These are phyloP conservation scores for Phytoseiulus persimilis DNA, from an alignment of 2,888 invertebrate species.

Conservation along the genomic window DNA sequence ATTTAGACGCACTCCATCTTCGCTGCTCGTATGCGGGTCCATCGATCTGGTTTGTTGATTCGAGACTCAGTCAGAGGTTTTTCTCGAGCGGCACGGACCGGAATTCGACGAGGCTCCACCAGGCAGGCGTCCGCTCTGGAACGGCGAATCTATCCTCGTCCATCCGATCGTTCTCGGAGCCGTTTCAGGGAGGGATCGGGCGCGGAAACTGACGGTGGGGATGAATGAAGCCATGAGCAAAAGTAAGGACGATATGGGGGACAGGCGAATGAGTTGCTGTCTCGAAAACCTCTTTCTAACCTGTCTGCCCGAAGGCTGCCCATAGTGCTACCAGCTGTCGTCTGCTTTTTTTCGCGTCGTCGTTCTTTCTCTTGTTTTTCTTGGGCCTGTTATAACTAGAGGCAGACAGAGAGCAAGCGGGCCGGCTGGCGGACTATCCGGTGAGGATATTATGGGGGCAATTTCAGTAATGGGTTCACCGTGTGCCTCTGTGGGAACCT, in stretches of 20 bases:
- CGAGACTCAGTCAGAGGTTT: background rate
- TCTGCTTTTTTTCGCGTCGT: background rate
- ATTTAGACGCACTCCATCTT: background rate
- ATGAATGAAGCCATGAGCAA: too few relatives aligned
- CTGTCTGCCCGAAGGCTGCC: background rate
- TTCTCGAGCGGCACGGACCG: too few relatives aligned
- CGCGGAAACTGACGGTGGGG: too few relatives aligned
- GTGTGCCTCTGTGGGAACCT: background rate
- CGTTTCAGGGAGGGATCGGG: too few relatives aligned
- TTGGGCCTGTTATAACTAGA: background rate
- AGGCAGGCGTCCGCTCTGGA: too few relatives aligned
- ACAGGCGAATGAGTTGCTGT: too few relatives aligned
- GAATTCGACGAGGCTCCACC: too few relatives aligned
- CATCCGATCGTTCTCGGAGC: too few relatives aligned
- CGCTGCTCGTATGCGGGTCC: background rate
- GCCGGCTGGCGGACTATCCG: background rate
- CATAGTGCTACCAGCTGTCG: background rate
- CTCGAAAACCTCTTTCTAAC: background rate
- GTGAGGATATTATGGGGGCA: background rate
- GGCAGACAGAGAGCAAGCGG: background rate
- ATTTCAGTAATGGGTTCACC: constrained; percentile 5
- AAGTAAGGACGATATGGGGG: too few relatives aligned
- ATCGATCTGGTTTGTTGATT: background rate
- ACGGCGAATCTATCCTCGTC: too few relatives aligned
- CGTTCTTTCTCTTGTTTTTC: background rate